These are phyloP conservation scores for Onthophagus taurus DNA, from an alignment of 1,140 invertebrate genomes.

Conservation along the genomic window DNA sequence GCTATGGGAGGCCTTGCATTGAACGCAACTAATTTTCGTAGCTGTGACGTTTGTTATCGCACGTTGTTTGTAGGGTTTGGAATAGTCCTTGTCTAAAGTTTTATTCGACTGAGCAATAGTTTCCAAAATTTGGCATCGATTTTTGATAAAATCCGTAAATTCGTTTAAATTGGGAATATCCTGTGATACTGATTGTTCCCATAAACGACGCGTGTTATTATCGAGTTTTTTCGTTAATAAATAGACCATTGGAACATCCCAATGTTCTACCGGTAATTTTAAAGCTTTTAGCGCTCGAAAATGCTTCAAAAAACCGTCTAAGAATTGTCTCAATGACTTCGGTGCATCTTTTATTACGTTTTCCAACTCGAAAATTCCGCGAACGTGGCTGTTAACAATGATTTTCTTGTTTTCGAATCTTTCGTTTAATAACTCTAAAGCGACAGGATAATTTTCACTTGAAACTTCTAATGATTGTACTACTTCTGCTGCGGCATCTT, in stretches of 20 bases:
- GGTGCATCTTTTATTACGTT: constrained; percentile 4
- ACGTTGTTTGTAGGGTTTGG: no score
- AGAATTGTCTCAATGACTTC: background rate
- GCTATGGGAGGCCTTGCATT: no score
- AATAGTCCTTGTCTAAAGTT: no score
- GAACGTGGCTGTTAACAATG: constrained; percentile 15
- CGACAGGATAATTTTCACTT: constrained; percentile 23
- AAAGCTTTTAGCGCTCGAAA: constrained; percentile 5
- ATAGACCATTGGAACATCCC: background rate
- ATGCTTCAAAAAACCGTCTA: background rate
- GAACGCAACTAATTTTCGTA: no score
- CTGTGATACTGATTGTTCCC: background rate
- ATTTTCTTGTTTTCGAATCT: constrained; percentile 27
- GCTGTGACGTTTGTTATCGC: no score
- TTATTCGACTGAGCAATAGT: no score
- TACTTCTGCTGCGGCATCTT: constrained; percentile 22
- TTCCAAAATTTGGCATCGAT: no score
- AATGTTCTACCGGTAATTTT: background rate
- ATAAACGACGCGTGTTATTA: background rate
- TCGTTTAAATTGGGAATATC: no score
- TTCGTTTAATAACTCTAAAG: constrained; percentile 27
- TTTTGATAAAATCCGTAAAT: no score
- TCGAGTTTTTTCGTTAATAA: constrained; percentile 1
- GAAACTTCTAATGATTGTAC: constrained; percentile 25
- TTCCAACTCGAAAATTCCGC: constrained; percentile 9